A percentile compares a stretch with the other conserved stretches of the same genome.
Evolutionary conservation across 53 echinoderm and acorn worm genomes (phyloP).

Genomic region (Apostichopus leukothele): DNA sequence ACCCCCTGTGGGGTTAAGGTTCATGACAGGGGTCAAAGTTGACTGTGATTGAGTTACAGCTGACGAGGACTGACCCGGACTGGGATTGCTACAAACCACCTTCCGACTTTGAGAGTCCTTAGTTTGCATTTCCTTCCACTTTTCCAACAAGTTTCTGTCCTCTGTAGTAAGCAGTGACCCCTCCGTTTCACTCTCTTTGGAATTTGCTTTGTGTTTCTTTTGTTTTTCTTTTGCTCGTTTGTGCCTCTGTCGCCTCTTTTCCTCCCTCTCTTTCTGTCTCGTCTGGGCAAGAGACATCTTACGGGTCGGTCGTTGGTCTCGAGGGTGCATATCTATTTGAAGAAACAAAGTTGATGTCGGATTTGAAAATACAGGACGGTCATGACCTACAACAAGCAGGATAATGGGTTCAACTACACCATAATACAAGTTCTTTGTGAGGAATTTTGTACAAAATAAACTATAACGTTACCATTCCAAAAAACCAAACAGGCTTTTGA

Average conservation of each 20-base stretch:
- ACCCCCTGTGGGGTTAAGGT: neutral
- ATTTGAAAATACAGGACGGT: too few species aligned
- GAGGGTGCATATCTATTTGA: neutral
- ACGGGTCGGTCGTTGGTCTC: neutral
- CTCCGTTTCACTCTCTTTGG: constrained; percentile 44
- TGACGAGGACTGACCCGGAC: neutral
- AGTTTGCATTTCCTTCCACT: constrained; percentile 83
- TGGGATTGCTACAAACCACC: neutral
- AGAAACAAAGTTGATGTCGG: too few species aligned
- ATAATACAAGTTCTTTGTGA: too few species aligned
- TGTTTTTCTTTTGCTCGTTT: constrained; percentile 66
- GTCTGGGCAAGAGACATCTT: constrained; percentile 58
- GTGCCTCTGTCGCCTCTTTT: constrained; percentile 67
- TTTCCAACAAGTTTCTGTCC: constrained; percentile 84
- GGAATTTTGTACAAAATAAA: too few species aligned
- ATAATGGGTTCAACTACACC: too few species aligned
- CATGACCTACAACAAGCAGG: too few species aligned
- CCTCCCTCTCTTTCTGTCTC: constrained; percentile 91
- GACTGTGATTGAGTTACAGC: neutral
- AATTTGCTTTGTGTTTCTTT: neutral
- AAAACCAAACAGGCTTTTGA: too few species aligned
- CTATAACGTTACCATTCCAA: neutral
- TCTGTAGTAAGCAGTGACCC: constrained; percentile 67
- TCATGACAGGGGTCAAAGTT: neutral
- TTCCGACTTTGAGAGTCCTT: neutral